phyloP scores from a whole-genome alignment of 1,140 invertebrate genomes.

The Penaeus vannamei region DNA sequence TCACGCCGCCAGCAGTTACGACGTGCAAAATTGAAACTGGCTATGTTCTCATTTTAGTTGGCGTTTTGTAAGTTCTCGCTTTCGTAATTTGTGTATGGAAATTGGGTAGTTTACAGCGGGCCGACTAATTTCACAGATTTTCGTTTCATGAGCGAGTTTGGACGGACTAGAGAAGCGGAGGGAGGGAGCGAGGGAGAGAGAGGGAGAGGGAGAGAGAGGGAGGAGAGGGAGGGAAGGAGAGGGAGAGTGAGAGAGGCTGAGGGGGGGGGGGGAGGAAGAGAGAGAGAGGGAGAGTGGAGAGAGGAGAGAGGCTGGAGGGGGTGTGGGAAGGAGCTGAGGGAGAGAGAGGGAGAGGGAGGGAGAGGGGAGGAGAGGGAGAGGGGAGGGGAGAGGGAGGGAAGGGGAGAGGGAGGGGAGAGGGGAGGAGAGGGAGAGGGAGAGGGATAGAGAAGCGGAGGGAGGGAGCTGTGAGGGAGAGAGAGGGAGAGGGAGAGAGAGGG shows the following conservation, averaged over 20 bases:
- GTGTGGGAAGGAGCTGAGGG: neutral
- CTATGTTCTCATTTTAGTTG: conserved; percentile 62
- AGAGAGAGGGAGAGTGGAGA: neutral
- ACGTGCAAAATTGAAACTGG: conserved; percentile 64
- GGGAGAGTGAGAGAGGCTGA: neutral
- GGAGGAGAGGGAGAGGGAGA: neutral
- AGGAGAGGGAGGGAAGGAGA: neutral
- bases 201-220: conserved; percentile 27
- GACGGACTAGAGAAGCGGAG: neutral
- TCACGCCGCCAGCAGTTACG: conserved; percentile 37
- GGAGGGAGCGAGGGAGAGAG: neutral
- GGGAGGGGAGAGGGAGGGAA: neutral
- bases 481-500: neutral
- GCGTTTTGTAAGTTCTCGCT: conserved; percentile 62
- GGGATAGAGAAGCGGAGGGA: neutral
- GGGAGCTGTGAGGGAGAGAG: neutral
- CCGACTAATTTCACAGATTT: conserved; percentile 65
- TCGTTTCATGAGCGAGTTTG: conserved; percentile 62
- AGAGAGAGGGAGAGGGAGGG: neutral
- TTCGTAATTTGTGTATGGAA: conserved; percentile 65
- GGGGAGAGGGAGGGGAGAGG: neutral
- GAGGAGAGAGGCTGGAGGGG: neutral
- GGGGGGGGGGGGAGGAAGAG: neutral
- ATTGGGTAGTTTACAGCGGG: conserved; percentile 58
- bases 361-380: neutral